phyloP scores from a whole-genome alignment of 1,140 invertebrate species.

The Zaprionus taronus region DNA sequence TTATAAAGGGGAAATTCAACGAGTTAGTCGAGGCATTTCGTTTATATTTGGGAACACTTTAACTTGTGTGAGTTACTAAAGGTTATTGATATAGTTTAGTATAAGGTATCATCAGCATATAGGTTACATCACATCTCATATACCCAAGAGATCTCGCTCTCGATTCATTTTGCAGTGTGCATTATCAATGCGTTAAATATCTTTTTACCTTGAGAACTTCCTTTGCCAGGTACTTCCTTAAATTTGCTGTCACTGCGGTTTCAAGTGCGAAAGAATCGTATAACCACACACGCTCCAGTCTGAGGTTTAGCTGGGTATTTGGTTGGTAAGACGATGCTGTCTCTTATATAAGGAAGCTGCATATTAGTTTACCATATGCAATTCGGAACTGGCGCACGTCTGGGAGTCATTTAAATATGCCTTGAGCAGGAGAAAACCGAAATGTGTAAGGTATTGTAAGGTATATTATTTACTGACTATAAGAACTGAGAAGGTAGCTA shows the following conservation, averaged over 20 bases:
- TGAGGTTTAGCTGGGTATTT: neutral
- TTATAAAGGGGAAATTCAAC: too few species aligned
- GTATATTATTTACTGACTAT: neutral
- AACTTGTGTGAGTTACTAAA: neutral
- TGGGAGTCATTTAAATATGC: neutral
- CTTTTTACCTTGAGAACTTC: conserved; percentile 1
- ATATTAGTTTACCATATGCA: conserved; percentile 4
- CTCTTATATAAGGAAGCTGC: conserved; percentile 15
- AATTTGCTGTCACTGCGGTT: conserved; percentile 1
- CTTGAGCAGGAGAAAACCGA: neutral
- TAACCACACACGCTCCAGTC: neutral
- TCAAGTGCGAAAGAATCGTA: neutral
- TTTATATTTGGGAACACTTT: neutral
- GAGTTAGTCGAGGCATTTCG: too few species aligned
- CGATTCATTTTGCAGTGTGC: neutral
- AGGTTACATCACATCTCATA: neutral
- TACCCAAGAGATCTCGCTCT: neutral
- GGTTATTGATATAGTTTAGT: neutral
- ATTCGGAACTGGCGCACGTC: conserved; percentile 4
- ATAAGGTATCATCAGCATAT: too few species aligned
- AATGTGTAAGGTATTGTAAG: neutral
- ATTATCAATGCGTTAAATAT: neutral
- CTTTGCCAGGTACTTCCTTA: neutral
- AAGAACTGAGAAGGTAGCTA: too few species aligned
- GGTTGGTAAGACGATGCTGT: conserved; percentile 18